These are phyloP conservation scores for Bufo bufo DNA, from an alignment of 2,113 vertebrate species.

Conservation along the genomic window DNA sequence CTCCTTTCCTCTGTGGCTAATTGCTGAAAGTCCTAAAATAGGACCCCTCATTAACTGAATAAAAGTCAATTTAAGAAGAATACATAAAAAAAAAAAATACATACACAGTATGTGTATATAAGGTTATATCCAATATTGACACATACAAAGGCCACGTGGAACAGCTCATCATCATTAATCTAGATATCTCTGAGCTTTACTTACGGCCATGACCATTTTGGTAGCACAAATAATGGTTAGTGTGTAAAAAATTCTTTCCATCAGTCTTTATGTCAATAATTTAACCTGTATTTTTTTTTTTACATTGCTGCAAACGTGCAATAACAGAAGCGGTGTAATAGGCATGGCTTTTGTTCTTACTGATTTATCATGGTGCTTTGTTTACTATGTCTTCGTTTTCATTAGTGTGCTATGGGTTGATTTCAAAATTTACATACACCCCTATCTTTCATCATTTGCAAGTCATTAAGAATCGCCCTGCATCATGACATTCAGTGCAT, in stretches of 20 bases:
- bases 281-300: neutral
- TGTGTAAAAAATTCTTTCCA: neutral
- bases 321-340: neutral
- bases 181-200: neutral
- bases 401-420: constrained; percentile 42
- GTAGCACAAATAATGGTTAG: neutral
- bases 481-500: constrained; percentile 50
- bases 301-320: neutral
- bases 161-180: neutral
- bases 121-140: neutral
- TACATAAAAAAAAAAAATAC: too few relatives aligned
- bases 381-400: constrained; percentile 51
- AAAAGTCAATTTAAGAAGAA: neutral
- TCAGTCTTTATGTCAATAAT: neutral
- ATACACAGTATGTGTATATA: neutral
- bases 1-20: too few relatives aligned
- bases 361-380: constrained; percentile 46
- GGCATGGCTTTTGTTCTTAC: constrained; percentile 5
- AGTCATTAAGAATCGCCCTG: constrained; percentile 54
- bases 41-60: neutral
- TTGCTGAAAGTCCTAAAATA: neutral
- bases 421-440: constrained; percentile 47
- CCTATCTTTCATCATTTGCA: constrained; percentile 52
- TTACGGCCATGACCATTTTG: neutral
- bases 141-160: neutral